phyloP scores from a whole-genome alignment of 2,888 invertebrate genomes.

The Athalia rosae region DNA sequence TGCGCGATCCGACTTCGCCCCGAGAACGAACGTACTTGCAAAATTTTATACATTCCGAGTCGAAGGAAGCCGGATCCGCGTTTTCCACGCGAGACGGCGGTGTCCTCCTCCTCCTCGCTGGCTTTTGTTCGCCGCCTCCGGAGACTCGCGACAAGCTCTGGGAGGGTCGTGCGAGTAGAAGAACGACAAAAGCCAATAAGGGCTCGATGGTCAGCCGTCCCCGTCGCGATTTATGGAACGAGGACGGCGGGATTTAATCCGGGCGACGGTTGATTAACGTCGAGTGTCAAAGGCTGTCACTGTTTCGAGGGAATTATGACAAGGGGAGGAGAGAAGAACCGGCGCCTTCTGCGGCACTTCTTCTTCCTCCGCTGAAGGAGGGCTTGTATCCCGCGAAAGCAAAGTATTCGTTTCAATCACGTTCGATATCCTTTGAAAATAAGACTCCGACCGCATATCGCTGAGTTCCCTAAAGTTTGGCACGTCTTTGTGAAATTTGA shows the following conservation, averaged over 20 bases:
- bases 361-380: not conserved
- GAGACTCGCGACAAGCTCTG: constrained; percentile 23
- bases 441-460: no score
- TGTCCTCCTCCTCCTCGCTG: constrained; percentile 7
- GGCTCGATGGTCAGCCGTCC: constrained; percentile 34
- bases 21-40: not conserved
- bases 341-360: not conserved
- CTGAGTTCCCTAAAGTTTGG: no score
- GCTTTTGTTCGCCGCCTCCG: constrained; percentile 4
- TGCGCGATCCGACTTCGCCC: constrained; percentile 28
- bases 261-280: constrained; percentile 28
- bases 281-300: constrained; percentile 35
- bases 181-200: constrained; percentile 42
- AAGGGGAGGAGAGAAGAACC: not conserved
- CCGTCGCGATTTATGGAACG: constrained; percentile 43
- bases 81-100: not conserved
- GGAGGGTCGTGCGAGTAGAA: constrained; percentile 43
- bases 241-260: constrained; percentile 18
- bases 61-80: not conserved
- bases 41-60: not conserved
- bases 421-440: no score
- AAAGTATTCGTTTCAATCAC: no score
- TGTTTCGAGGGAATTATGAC: constrained; percentile 10
- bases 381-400: not conserved
- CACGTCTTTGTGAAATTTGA: no score